phyloP scores from a whole-genome alignment of 1,140 invertebrate species.

The Zeugodacus cucurbitae region DNA sequence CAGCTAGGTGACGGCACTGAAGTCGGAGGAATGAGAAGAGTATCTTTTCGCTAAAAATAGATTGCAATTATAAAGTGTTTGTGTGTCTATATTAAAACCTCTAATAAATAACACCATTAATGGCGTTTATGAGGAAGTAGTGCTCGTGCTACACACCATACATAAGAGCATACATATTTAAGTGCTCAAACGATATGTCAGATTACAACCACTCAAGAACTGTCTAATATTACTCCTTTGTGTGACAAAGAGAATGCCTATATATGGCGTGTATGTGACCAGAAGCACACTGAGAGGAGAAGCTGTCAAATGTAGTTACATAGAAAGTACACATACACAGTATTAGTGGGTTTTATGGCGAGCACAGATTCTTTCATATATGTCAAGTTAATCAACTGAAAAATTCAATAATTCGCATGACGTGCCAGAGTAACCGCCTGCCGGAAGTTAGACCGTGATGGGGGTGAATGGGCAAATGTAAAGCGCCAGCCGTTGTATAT shows the following conservation, averaged over 20 bases:
- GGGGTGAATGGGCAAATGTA: background rate
- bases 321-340: too few species aligned
- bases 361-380: background rate
- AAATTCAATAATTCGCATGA: conserved; percentile 59
- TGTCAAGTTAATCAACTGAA: conserved; percentile 62
- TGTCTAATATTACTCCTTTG: background rate
- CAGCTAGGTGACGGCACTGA: background rate
- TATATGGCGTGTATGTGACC: background rate
- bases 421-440: background rate
- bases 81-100: background rate
- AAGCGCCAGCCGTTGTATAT: too few species aligned
- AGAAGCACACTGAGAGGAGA: background rate
- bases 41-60: background rate
- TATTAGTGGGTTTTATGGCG: background rate
- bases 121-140: background rate
- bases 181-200: background rate
- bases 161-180: background rate
- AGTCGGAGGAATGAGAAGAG: background rate
- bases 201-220: background rate
- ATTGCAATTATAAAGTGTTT: background rate
- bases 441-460: background rate
- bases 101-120: background rate
- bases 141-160: background rate
- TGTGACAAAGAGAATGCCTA: background rate
- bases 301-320: too few species aligned